phyloP scores from a whole-genome alignment of 2,113 vertebrate species.

The Meleagris gallopavo region DNA sequence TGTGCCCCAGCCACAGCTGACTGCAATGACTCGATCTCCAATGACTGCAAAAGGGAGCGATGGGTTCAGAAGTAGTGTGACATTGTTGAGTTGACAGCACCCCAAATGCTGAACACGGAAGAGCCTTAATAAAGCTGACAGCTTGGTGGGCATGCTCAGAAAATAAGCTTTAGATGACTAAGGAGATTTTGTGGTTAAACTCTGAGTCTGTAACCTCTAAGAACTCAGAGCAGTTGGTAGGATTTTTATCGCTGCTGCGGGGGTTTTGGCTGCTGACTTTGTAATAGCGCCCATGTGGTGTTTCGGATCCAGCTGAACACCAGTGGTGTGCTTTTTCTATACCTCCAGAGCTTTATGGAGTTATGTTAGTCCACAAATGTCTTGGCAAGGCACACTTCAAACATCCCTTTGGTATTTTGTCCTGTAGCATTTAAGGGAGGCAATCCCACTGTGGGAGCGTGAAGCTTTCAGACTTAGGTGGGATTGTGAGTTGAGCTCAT shows the following conservation, averaged over 20 bases:
- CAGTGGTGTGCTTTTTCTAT: background rate
- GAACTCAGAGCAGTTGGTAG: background rate
- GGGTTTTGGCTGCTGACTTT: background rate
- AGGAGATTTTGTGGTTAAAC: conserved; percentile 41
- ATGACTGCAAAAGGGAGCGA: accelerated
- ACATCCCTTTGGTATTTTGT: background rate
- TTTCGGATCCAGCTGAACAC: background rate
- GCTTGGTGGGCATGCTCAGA: background rate
- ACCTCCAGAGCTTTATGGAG: background rate
- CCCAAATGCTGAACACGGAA: background rate
- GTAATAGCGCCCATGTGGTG: background rate
- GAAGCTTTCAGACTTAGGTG: background rate
- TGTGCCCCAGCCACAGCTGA: background rate
- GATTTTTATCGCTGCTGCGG: accelerated
- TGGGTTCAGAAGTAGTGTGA: background rate
- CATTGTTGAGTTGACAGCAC: background rate
- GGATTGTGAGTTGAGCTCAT: background rate
- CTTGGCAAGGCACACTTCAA: background rate
- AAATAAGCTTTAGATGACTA: conserved; percentile 46
- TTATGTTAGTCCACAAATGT: accelerated
- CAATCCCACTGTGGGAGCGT: background rate
- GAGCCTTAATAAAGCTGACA: background rate
- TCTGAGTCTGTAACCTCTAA: background rate
- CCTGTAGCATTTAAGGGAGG: background rate
- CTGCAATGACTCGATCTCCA: background rate